Base-by-base conservation (phyloP, 2,888 invertebrate species). In the Myopa tessellatipennis region DNA sequence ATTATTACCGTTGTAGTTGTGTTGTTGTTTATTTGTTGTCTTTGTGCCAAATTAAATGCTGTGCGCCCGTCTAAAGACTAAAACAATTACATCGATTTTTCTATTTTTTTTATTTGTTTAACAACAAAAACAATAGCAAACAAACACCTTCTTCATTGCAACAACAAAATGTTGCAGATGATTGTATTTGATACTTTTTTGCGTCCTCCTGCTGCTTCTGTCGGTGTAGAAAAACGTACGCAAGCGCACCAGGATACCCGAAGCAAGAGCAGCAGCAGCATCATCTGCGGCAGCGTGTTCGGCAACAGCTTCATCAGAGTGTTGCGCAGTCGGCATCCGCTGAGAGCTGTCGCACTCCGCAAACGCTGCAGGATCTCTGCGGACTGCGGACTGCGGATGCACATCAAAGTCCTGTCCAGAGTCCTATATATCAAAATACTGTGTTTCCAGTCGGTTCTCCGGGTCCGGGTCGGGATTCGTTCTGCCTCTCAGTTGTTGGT, bases 131-230 rank as follows among this genome's bases (percentile, higher is more conserved):
- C 50, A 50, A 50, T 50, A 14, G 2, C 26, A 26, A 10, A 45
- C 45, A 45, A 1, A 55, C 16, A 67, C 34, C 14, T 36, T 40
- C 67, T 40, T 77, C 71, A 70, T 74, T 76, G 50, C 58, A 70
- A 79, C 79, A 82, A 81, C 82, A 82, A 55, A 6, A 55, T 5
- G n/a, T 6, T n/a, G 55, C 55, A 81, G 85, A 85, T 85, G 83
- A 85, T 85, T 84, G 85, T 84, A 81, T 83, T 45, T 85, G 85
- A 85, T 85, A 85, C 85, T 85, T 84, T 6, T 7, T 61, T n/a
- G 55, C 45, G 16, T 85, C 85, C 84, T 85, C 84, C 85, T 85
- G 85, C 85, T 85, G 78, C 82, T 84, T 83, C 83, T 80, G 80
- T 79, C 85, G 83, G 83, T 80, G 85, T 79, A 45, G 85, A 84